A percentile compares a stretch with the other conserved stretches of the same genome.
Evolutionary conservation across 2,113 vertebrate genomes (phyloP).

Genomic region (Monopterus albus): DNA sequence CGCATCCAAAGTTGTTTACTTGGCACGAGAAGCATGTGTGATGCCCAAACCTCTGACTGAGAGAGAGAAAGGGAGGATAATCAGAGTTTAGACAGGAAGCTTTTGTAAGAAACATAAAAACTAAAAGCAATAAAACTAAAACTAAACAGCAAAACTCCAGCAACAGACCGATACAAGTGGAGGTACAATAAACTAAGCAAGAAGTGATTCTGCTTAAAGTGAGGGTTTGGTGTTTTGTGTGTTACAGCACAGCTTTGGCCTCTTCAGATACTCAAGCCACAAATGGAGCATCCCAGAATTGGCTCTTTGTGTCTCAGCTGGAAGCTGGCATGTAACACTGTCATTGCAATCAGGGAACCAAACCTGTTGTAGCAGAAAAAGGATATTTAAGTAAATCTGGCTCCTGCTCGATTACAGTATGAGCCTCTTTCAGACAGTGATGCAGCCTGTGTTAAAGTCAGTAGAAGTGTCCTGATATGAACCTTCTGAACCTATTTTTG

Average conservation of each 20-base stretch:
- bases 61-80: slow-evolving; percentile 61
- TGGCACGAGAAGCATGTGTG: slow-evolving; percentile 60
- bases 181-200: slow-evolving; percentile 8
- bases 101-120: slow-evolving; percentile 61
- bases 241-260: not conserved
- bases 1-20: slow-evolving; percentile 76
- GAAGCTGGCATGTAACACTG: too few species aligned
- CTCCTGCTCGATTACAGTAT: too few species aligned
- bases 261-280: slow-evolving; percentile 37
- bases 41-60: slow-evolving; percentile 72
- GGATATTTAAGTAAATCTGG: too few species aligned
- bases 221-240: slow-evolving; percentile 8
- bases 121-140: slow-evolving; percentile 57
- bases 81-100: slow-evolving; percentile 68
- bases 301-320: slow-evolving; percentile 76
- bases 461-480: not conserved
- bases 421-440: not conserved
- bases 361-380: not conserved
- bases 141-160: slow-evolving; percentile 17
- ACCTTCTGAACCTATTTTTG: not conserved
- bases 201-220: slow-evolving; percentile 5
- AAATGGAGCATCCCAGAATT: slow-evolving; percentile 58
- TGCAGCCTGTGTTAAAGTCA: not conserved
- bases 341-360: not conserved
- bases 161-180: slow-evolving; percentile 14